Percentiles rank a stretch among this genome's conserved stretches.
Evolutionary conservation across 2,113 vertebrate genomes (phyloP).

Genomic region (Henicopernis longicauda): DNA sequence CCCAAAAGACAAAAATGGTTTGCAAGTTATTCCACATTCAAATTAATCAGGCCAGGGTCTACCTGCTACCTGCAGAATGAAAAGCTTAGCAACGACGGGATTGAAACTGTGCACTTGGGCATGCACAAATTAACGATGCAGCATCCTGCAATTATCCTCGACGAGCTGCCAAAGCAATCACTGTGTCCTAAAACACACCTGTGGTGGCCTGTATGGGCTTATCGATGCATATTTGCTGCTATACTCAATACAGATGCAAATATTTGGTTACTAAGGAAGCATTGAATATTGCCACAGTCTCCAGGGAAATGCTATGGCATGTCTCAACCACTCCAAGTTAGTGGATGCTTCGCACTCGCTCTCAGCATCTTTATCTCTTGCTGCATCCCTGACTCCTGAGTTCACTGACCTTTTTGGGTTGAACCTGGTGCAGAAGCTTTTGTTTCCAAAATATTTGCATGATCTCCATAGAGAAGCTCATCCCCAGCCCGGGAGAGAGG

Average conservation of each 20-base stretch:
- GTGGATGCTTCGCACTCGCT: background rate
- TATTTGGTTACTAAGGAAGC: slow-evolving; percentile 47
- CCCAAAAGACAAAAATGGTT: background rate
- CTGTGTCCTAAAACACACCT: background rate
- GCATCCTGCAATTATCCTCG: background rate
- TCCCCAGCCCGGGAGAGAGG: background rate
- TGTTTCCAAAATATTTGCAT: background rate
- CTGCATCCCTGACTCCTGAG: background rate
- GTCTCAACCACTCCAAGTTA: background rate
- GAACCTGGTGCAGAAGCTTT: background rate
- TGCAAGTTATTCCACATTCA: background rate
- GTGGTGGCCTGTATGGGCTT: background rate
- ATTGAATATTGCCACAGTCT: background rate
- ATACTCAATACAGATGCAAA: background rate
- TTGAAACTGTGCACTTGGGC: accelerated
- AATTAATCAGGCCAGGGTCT: background rate
- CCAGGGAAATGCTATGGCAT: background rate
- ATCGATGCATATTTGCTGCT: background rate
- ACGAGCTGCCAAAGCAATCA: background rate
- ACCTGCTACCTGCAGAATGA: background rate
- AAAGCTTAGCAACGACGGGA: accelerated
- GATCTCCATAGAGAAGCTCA: background rate
- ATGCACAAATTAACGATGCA: accelerated
- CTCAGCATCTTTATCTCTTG: background rate
- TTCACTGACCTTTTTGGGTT: background rate